Base-by-base conservation (phyloP, 2,797 vertebrate species). In the Phoebastria nigripes region DNA sequence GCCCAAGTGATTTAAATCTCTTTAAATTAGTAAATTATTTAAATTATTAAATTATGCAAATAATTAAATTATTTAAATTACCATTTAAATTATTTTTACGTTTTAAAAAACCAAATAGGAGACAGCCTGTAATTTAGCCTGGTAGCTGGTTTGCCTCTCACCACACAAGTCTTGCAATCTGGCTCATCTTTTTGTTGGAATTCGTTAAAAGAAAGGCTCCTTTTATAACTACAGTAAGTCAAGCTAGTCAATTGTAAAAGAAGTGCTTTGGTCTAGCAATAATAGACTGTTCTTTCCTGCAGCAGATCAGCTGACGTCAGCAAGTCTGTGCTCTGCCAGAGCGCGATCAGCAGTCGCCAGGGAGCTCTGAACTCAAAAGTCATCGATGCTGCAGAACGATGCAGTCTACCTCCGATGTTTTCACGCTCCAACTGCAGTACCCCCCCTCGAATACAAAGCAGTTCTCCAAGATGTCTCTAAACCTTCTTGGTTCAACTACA, bases 231-330 rank as follows among this genome's bases (percentile, higher is more conserved):
- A 87, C 96, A 97, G 97, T 95, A 97, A 98, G 97, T 96, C 87
- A 83, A 97, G 96, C 92, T 31, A 98, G 98, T 98, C 97, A 97
- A 98, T 98, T 98, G 98, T 98, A 97, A 96, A 97, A 95, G 97
- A 97, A 98, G 98, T 97, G 97, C 97, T 97, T 89, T 92, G 97
- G 96, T 96, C 93, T 81, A 92, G 97, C 96, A 97, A 98, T 98
- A 98, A 98, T 98, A 95, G 97, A 97, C 98, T 98, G 97, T 97
- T 98, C 97, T 98, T 97, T 97, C 96, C 98, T 94, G 97, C 96
- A 94, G 96, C 77, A 78, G 93, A 96, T 95, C 96, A 87, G 98
- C 97, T 95, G 93, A 97, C 46, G 87, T 96, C 97, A 98, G 97
- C 79, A 92, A 89, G 95, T 41, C 93, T 91, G 94, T 52, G 82